These are phyloP conservation scores for Frieseomelitta varia DNA, from an alignment of 1,140 invertebrate genomes.

Conservation along the genomic window DNA sequence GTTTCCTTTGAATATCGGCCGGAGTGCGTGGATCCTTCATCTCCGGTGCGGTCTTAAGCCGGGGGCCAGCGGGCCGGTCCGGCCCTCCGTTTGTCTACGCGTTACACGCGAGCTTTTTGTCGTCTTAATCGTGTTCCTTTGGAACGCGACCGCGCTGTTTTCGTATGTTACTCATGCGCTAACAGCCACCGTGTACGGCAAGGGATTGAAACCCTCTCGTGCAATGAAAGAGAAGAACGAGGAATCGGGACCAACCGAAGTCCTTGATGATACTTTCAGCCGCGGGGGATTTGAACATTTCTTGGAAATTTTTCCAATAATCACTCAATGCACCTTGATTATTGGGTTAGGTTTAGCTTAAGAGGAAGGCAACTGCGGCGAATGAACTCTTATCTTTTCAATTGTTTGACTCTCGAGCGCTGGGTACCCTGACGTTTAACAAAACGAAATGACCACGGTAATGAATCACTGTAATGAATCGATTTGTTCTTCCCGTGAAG, in stretches of 20 bases:
- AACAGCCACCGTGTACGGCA: not conserved
- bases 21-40: constrained; percentile 40
- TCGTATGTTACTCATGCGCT: not conserved
- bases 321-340: too few relatives aligned
- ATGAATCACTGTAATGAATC: too few relatives aligned
- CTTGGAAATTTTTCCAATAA: too few relatives aligned
- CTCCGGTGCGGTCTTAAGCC: constrained; percentile 63
- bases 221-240: not conserved
- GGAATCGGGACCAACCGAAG: not conserved
- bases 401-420: too few relatives aligned
- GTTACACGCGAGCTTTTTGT: constrained; percentile 51
- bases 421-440: too few relatives aligned
- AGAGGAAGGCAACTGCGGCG: too few relatives aligned
- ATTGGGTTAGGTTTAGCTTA: too few relatives aligned
- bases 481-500: too few relatives aligned
- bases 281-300: not conserved
- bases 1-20: constrained; percentile 41
- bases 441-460: too few relatives aligned
- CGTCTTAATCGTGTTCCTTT: constrained; percentile 34
- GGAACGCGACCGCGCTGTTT: constrained; percentile 18
- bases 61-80: not conserved
- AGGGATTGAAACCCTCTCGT: not conserved
- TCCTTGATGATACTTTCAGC: not conserved
- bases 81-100: constrained; percentile 24
- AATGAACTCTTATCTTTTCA: too few relatives aligned